Evolutionary conservation across 2,888 invertebrate species (phyloP).

Genomic region (Rambutsinella grinnellia): DNA sequence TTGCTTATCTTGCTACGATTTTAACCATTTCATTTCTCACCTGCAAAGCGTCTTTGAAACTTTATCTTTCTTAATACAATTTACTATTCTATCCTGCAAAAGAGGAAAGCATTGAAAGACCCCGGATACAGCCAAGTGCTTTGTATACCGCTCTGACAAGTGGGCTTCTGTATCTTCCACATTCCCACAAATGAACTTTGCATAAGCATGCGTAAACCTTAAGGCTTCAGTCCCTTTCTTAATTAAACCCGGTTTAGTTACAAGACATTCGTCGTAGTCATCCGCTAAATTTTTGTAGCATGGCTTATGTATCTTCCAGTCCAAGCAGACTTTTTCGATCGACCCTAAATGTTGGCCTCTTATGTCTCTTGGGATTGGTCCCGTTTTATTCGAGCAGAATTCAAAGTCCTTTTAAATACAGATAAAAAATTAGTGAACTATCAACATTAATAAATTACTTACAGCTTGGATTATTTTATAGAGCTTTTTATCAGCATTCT

Average conservation of each 20-base stretch:
- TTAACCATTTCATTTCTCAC: slow-evolving; percentile 15
- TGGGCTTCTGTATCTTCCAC: slow-evolving; percentile 55
- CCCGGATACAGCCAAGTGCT: slow-evolving; percentile 36
- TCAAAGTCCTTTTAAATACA: slow-evolving; percentile 35
- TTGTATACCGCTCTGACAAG: slow-evolving; percentile 33
- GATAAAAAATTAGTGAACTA: background rate
- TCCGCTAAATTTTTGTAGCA: slow-evolving; percentile 49
- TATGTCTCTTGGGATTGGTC: slow-evolving; percentile 16
- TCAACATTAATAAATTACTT: no score
- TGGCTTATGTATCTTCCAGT: slow-evolving; percentile 31
- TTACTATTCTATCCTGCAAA: slow-evolving; percentile 54
- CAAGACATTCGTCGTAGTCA: slow-evolving; percentile 50
- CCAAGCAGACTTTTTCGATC: slow-evolving; percentile 38
- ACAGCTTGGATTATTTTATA: slow-evolving; percentile 41
- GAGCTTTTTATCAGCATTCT: slow-evolving; percentile 39
- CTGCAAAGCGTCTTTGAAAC: slow-evolving; percentile 40
- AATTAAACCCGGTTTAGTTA: slow-evolving; percentile 5
- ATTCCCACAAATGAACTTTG: slow-evolving; percentile 47
- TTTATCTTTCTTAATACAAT: slow-evolving; percentile 51
- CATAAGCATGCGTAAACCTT: slow-evolving; percentile 49
- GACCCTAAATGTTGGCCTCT: slow-evolving; percentile 31
- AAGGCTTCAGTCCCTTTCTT: slow-evolving; percentile 48
- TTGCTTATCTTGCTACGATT: no score
- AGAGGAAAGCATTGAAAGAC: slow-evolving; percentile 53
- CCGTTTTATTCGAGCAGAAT: slow-evolving; percentile 44